Percentiles rank a stretch among this genome's conserved stretches.
phyloP scores from a whole-genome alignment of 2,888 invertebrate genomes.

The Matsumyia berberina region DNA sequence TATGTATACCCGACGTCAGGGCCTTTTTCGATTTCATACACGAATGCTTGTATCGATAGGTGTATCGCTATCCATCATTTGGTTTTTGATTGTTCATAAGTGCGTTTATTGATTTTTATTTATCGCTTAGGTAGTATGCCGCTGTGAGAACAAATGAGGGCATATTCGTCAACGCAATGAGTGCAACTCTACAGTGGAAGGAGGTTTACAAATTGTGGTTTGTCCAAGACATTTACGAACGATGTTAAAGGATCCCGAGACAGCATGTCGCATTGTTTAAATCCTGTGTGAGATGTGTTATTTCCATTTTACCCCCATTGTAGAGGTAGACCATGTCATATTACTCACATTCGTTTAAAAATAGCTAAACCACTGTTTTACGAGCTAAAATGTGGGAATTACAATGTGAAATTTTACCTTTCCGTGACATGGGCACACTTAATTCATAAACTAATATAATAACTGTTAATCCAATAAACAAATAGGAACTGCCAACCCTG shows the following conservation, averaged over 20 bases:
- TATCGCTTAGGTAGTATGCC: conserved; percentile 16
- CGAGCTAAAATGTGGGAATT: neutral
- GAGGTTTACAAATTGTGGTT: no score
- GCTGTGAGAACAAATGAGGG: neutral
- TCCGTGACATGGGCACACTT: no score
- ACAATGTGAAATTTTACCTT: neutral
- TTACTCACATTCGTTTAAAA: no score
- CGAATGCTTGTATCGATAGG: no score
- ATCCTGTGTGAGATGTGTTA: no score
- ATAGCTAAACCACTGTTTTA: neutral
- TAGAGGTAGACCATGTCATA: no score
- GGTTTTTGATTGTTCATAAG: conserved; percentile 6
- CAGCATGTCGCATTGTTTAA: no score
- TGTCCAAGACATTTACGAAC: no score
- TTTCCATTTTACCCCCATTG: no score
- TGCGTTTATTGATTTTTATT: conserved; percentile 19
- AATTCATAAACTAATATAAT: neutral
- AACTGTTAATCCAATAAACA: neutral
- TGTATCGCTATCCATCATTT: no score
- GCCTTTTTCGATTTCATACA: neutral
- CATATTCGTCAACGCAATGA: conserved; percentile 12
- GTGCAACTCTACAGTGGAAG: no score
- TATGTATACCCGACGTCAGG: neutral
- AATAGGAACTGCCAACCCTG: neutral
- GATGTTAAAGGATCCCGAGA: no score